Evolutionary conservation across 2,113 vertebrate species (phyloP).

Genomic region (Cyprinus carpio): DNA sequence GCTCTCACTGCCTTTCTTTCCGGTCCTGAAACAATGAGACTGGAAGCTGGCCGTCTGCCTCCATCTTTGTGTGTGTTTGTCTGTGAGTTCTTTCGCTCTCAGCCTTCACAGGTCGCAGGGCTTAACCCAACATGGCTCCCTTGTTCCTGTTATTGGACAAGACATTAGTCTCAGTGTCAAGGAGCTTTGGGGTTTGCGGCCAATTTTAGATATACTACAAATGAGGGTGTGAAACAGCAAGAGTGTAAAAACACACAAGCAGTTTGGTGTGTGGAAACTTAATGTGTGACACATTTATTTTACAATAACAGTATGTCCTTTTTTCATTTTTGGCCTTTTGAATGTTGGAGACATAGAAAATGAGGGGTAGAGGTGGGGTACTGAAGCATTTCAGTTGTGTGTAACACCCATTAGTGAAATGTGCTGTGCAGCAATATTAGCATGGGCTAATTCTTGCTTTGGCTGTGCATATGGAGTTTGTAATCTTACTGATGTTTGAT

Average conservation of each 20-base stretch:
- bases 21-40: constrained; percentile 51
- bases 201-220: constrained; percentile 38
- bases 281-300: constrained; percentile 10
- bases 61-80: constrained; percentile 7
- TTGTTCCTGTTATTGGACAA: constrained; percentile 42
- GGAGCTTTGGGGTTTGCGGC: background rate
- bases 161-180: constrained; percentile 36
- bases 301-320: background rate
- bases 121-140: constrained; percentile 34
- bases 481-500: constrained; percentile 6
- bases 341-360: background rate
- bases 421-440: background rate
- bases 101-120: constrained; percentile 23
- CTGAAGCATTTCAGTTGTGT: background rate
- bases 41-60: constrained; percentile 29
- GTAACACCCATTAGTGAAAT: background rate
- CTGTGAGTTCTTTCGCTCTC: constrained; percentile 30
- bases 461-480: background rate
- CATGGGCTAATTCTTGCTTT: background rate
- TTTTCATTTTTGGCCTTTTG: background rate
- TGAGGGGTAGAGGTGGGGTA: background rate
- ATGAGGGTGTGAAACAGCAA: constrained; percentile 8
- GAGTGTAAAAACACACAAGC: background rate
- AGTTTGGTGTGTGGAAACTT: constrained; percentile 15
- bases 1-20: constrained; percentile 44